These are phyloP conservation scores for Nomada hirtipes DNA, from an alignment of 2,888 invertebrate genomes.

Conservation along the genomic window DNA sequence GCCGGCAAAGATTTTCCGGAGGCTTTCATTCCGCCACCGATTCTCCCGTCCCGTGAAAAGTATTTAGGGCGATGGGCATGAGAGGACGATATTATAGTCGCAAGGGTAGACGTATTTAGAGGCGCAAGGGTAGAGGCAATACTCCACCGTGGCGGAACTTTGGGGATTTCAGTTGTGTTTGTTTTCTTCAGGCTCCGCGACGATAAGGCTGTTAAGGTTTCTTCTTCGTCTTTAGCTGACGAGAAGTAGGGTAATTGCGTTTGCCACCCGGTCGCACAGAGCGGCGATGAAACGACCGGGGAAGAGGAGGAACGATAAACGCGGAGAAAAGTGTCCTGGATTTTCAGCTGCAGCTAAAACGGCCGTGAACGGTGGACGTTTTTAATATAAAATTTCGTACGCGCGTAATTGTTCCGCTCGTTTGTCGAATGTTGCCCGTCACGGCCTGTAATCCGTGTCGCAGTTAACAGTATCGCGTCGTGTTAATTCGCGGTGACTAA, in stretches of 20 bases:
- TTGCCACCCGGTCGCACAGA: slow-evolving; percentile 4
- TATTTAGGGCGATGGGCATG: background rate
- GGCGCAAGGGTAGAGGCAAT: background rate
- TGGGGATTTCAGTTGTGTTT: background rate
- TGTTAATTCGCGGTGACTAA: slow-evolving; percentile 24
- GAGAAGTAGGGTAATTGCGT: slow-evolving; percentile 51
- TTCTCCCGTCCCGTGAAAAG: background rate
- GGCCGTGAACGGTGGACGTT: slow-evolving; percentile 41
- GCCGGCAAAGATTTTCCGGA: background rate
- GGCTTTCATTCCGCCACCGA: too few relatives aligned
- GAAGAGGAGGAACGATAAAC: slow-evolving; percentile 11
- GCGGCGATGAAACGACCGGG: background rate
- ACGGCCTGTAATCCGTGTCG: slow-evolving; percentile 66
- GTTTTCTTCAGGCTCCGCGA: background rate
- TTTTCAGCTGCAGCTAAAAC: slow-evolving; percentile 21
- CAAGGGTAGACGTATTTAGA: background rate
- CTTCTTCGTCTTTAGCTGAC: background rate
- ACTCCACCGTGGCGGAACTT: background rate
- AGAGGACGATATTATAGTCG: background rate
- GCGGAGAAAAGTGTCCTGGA: slow-evolving; percentile 42
- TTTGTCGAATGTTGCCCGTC: slow-evolving; percentile 64
- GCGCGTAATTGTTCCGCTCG: slow-evolving; percentile 51
- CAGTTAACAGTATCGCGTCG: slow-evolving; percentile 62
- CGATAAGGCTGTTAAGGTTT: slow-evolving; percentile 22
- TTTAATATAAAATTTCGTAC: slow-evolving; percentile 55